phyloP scores from a whole-genome alignment of 2,113 vertebrate genomes.

The Phylloscopus trochiloides region DNA sequence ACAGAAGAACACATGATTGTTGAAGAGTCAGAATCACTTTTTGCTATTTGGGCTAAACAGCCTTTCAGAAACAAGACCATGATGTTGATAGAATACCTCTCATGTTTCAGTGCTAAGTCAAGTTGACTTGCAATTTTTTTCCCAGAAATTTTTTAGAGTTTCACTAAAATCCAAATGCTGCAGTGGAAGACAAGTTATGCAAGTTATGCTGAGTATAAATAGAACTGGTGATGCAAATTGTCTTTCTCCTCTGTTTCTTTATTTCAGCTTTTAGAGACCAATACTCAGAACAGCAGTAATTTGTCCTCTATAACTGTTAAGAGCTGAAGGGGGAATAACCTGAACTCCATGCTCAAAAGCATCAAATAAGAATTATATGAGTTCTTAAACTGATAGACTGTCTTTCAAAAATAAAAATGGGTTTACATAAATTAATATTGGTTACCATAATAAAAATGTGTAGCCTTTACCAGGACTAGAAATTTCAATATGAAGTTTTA shows the following conservation, averaged over 20 bases:
- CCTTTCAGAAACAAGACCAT: not conserved
- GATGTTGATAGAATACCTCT: not conserved
- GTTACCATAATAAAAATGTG: not conserved
- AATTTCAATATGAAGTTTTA: not conserved
- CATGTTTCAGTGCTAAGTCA: not conserved
- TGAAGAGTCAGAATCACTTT: not conserved
- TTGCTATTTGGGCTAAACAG: not conserved
- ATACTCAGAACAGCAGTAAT: not conserved
- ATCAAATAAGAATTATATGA: not conserved
- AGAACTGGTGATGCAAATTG: not conserved
- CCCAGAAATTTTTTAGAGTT: not conserved
- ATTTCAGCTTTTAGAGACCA: not conserved
- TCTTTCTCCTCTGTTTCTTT: not conserved
- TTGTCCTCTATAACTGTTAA: not conserved
- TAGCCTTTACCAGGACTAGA: not conserved
- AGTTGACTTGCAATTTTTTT: not conserved
- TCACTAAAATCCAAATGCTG: not conserved
- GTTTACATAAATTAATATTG: not conserved
- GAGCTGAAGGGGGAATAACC: not conserved
- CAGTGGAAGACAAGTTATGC: not conserved
- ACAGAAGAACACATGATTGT: not conserved
- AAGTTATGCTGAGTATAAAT: not conserved
- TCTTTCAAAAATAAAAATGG: not conserved
- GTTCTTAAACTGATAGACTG: not conserved
- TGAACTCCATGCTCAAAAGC: not conserved